Evolutionary conservation across 1,140 invertebrate genomes (phyloP).

Genomic region (Liolophura sinensis): DNA sequence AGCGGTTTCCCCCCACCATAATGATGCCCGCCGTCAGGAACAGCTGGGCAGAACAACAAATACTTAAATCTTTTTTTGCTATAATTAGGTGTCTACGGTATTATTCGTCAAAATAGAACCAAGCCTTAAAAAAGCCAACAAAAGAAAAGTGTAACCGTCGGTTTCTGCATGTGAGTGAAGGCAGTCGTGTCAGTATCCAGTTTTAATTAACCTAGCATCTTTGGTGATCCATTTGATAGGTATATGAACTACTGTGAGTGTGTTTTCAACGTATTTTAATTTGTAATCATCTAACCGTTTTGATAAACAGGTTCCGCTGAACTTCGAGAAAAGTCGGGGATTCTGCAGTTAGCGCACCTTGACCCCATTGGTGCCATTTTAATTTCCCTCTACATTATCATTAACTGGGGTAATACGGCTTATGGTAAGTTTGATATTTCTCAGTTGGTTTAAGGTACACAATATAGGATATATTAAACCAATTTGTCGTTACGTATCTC

Average conservation of each 20-base stretch:
- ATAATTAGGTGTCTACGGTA: background rate
- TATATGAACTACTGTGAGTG: background rate
- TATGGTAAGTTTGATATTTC: constrained; percentile 25
- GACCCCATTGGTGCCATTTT: constrained; percentile 58
- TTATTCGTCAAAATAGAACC: too few species aligned
- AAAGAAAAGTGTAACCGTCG: too few species aligned
- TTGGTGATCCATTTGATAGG: too few species aligned
- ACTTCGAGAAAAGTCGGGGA: constrained; percentile 9
- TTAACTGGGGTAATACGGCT: constrained; percentile 36
- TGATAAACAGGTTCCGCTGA: constrained; percentile 16
- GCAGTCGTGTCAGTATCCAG: background rate
- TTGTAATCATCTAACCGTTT: background rate
- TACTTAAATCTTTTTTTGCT: too few species aligned
- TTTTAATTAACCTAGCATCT: background rate
- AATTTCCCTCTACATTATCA: constrained; percentile 47
- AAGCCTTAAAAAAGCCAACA: too few species aligned
- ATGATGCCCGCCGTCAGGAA: too few species aligned
- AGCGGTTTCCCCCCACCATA: too few species aligned
- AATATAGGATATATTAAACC: background rate
- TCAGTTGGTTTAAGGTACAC: too few species aligned
- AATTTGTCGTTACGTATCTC: too few species aligned
- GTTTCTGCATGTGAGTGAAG: too few species aligned
- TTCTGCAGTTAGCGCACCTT: constrained; percentile 41
- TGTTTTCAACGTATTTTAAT: background rate
- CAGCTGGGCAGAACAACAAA: too few species aligned